Evolutionary conservation across 1,140 invertebrate species (phyloP), one percentile per base, ranked within the genome.

Genomic region (Dolichoris vasculosae): DNA sequence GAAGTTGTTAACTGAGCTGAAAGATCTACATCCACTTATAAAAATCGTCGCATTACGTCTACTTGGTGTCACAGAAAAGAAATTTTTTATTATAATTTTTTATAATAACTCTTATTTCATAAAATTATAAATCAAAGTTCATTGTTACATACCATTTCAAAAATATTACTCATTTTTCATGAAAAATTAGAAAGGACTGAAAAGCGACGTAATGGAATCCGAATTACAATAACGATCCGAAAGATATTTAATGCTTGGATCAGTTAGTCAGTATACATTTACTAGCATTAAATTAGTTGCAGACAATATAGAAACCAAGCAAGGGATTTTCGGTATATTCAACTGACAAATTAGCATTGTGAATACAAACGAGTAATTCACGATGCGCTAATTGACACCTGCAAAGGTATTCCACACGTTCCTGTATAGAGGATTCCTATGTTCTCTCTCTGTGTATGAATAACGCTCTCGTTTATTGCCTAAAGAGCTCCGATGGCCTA

Each of bases 261-360:
- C 32, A 30, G 26, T 9, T 71, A 20, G 4, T 17, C 59, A 7
- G 2, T 32, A 17, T 46, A 69, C 43, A 67, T 77, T 77, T 79
- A 79, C 67, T 23, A 51, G 69, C 84, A 82, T 85, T 81, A 82
- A 85, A 85, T 81, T 81, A 81, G 76, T 48, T 59, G 69, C 40
- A 76, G 38, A 83, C 3, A 26, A 23, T 11, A 51, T 32, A 35
- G 75, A 51, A 43, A n/a, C 23, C 40, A n/a, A 73, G 69, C 26
- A 73, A 43, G 38, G 69, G 55, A 77, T 85, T 85, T 85, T 85
- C 83, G 83, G 69, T 73, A 75, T n/a, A 85, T 75, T 75, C 77
- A 32, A 38, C 84, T 75, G 80, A 78, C 80, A 78, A 86, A 86
- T 86, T 86, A 86, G 55, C 80, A 86, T 82, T 55, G 59, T 20